These are phyloP conservation scores for Tenthredo scrophulariae DNA, from an alignment of 2,888 invertebrate species.

Conservation along the genomic window DNA sequence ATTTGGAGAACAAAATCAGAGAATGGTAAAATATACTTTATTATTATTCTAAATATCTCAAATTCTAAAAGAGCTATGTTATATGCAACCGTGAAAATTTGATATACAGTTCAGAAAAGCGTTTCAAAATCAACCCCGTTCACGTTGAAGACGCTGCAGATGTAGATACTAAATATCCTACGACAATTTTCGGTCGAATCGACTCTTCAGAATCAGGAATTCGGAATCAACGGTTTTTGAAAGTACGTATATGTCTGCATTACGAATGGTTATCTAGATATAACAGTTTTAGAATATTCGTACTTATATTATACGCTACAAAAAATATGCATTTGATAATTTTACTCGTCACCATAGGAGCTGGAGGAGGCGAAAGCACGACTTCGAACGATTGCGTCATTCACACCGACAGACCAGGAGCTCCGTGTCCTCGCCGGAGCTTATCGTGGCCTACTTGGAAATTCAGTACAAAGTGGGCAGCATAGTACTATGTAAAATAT, in stretches of 20 bases:
- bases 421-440: conserved; percentile 66
- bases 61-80: conserved; percentile 2
- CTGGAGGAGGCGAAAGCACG: conserved; percentile 71
- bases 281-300: too few relatives aligned
- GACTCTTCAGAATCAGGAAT: conserved; percentile 64
- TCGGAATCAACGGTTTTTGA: conserved; percentile 70
- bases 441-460: conserved; percentile 65
- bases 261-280: neutral
- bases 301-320: neutral
- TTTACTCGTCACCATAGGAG: conserved; percentile 63
- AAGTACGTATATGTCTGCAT: conserved; percentile 63
- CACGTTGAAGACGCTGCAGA: neutral
- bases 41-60: conserved; percentile 43
- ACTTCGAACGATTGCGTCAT: conserved; percentile 71
- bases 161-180: neutral
- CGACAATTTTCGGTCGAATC: conserved; percentile 51
- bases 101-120: neutral
- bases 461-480: conserved; percentile 34
- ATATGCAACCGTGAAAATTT: neutral
- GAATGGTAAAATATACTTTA: conserved; percentile 62
- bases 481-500: neutral
- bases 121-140: neutral
- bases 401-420: conserved; percentile 73
- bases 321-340: conserved; percentile 15
- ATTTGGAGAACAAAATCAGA: conserved; percentile 61